Base-by-base conservation (phyloP, 2,797 vertebrate genomes). In the Lycodopsis pacificus region DNA sequence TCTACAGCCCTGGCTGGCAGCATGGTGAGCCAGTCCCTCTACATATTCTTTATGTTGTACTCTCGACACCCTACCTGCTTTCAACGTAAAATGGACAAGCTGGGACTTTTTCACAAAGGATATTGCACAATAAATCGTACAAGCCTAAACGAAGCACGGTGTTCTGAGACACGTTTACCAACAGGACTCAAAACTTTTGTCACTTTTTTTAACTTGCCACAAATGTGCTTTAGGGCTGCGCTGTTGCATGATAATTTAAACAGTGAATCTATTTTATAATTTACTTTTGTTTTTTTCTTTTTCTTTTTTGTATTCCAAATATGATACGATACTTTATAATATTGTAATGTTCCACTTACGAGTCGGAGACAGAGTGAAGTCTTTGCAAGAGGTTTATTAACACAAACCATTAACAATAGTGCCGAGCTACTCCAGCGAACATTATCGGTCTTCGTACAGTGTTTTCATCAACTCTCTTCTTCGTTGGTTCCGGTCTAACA, bases 1-100 rank as follows among this genome's bases (percentile, higher is more conserved):
- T 86, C 85, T 82, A 87, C 85, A 81, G 71, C 86, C 62, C 82
- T 82, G 71, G 85, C 88, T 83, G 91, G 89, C 89, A 95, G 88
- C 89, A 96, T 96, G 95, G 95, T 96, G 86, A 93, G 94, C 82
- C 69, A 89, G 79, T 82, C 81, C 46, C 49, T 15, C 0, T 4
- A 7, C 61, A 8, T 59, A 22, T 34, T 66, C 25, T 62, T 30
- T 36, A 36, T 51, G 27, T 25, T 30, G 22, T 17, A 30, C 38
- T 64, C 63, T 65, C 6, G 80, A 59, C 44, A 48, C 22, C 63
- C 3, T 30, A 22, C 56, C 20, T 25, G 9, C 57, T 65, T 27
- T 66, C 36, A 49, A 51, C 40, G 17, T 57, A 81, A 73, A 81
- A 73, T n/a, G 56, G 22, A 32, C 77, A 86, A 81, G 63, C 76